A percentile compares a stretch with the other conserved stretches of the same genome.
Conservation (phyloP, 2,113 vertebrate genomes). For the Hemiprocne comata region DNA sequence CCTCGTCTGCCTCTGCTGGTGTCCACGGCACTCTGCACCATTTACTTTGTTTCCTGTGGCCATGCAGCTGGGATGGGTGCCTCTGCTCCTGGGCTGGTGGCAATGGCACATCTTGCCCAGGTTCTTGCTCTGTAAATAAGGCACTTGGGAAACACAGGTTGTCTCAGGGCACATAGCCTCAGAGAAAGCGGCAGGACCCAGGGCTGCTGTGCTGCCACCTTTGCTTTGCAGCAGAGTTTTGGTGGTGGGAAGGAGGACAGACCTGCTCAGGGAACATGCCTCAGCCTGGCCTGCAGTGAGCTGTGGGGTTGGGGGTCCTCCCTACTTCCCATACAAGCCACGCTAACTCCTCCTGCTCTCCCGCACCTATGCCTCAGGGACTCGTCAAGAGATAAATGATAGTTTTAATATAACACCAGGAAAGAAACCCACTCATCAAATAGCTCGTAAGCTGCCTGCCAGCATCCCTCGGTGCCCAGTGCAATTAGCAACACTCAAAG, state of each 20-base stretch:
- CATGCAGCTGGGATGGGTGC: background rate
- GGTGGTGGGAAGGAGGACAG: background rate
- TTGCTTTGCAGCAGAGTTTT: background rate
- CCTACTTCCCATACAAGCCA: background rate
- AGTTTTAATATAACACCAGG: background rate
- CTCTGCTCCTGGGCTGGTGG: background rate
- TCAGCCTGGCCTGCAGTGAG: background rate
- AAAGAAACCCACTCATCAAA: background rate
- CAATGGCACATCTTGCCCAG: background rate
- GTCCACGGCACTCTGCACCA: rapidly evolving
- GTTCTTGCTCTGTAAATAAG: background rate
- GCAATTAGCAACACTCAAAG: background rate
- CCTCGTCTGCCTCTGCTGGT: background rate
- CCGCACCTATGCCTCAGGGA: background rate
- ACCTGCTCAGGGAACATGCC: background rate
- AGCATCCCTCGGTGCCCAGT: background rate
- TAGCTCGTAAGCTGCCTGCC: background rate
- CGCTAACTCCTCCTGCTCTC: background rate
- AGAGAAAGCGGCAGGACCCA: background rate
- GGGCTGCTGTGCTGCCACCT: background rate
- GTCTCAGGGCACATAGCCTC: rapidly evolving
- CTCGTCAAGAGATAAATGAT: background rate
- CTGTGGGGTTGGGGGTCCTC: background rate
- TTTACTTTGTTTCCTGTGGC: background rate
- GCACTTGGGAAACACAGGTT: background rate